Conservation (phyloP, 1,140 invertebrate species). For the Hyles euphorbiae region DNA sequence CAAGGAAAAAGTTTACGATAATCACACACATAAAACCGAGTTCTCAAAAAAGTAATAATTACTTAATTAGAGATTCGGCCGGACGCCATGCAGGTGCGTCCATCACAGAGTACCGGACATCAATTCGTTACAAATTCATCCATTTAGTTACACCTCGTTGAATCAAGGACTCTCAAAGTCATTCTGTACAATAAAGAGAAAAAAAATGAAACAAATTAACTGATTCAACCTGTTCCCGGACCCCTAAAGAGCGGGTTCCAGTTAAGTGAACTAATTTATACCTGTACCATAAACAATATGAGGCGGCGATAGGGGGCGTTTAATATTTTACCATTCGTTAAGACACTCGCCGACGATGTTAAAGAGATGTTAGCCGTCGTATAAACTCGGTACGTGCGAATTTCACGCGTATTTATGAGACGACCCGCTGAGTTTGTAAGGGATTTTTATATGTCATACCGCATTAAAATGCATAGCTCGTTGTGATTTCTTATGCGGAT, state of each 20-base stretch:
- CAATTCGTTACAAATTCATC: slow-evolving; percentile 69
- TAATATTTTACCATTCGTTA: slow-evolving; percentile 51
- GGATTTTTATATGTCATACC: slow-evolving; percentile 22
- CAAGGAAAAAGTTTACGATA: slow-evolving; percentile 14
- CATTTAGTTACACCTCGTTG: slow-evolving; percentile 74
- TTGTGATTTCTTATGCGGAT: slow-evolving; percentile 7
- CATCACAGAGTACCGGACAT: slow-evolving; percentile 59
- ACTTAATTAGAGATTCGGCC: slow-evolving; percentile 58
- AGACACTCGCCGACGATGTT: slow-evolving; percentile 22
- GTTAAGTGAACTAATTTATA: slow-evolving; percentile 71
- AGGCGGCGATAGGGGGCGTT: slow-evolving; percentile 44
- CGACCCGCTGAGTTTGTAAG: slow-evolving; percentile 19
- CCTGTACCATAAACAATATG: slow-evolving; percentile 63
- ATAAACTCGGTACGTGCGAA: slow-evolving; percentile 29
- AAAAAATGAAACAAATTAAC: slow-evolving; percentile 67
- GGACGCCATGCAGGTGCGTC: slow-evolving; percentile 58
- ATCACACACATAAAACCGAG: slow-evolving; percentile 13
- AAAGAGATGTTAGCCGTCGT: slow-evolving; percentile 49
- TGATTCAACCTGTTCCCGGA: slow-evolving; percentile 65
- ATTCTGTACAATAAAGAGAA: slow-evolving; percentile 54
- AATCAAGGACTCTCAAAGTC: slow-evolving; percentile 66
- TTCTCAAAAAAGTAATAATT: slow-evolving; percentile 47
- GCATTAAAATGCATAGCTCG: slow-evolving; percentile 13
- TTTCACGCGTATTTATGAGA: slow-evolving; percentile 20
- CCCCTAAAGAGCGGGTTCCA: slow-evolving; percentile 65